Conservation (phyloP, 1,140 invertebrate species). For the Trichonephila clavipes region DNA sequence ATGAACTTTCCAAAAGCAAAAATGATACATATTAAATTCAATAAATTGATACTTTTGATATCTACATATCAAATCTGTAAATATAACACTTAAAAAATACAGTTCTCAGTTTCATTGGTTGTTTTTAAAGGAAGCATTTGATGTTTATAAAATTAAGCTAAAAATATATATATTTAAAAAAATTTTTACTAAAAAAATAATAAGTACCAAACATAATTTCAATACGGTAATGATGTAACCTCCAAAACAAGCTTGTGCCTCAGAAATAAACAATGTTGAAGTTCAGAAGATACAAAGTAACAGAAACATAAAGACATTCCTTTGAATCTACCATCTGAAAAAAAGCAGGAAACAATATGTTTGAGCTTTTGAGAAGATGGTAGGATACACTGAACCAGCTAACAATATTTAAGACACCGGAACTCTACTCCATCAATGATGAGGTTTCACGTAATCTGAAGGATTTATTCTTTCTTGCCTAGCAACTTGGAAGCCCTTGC, state of each 20-base stretch:
- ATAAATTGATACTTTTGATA: neutral
- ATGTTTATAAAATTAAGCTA: slow-evolving; percentile 41
- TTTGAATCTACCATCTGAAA: slow-evolving; percentile 49
- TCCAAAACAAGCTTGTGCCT: neutral
- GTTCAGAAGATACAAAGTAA: slow-evolving; percentile 4
- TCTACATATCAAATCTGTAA: neutral
- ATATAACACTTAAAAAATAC: neutral
- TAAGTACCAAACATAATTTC: slow-evolving; percentile 37
- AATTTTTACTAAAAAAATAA: neutral
- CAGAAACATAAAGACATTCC: slow-evolving; percentile 18
- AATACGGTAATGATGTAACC: neutral
- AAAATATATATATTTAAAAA: neutral
- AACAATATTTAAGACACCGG: slow-evolving; percentile 2
- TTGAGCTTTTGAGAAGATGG: slow-evolving; percentile 48
- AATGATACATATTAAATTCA: neutral
- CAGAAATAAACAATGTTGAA: slow-evolving; percentile 41
- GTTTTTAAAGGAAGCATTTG: neutral
- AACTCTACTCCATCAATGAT: neutral
- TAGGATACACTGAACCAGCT: slow-evolving; percentile 1
- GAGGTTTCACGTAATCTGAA: neutral
- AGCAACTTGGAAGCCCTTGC: slow-evolving; percentile 84
- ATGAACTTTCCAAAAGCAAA: neutral
- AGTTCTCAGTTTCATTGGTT: neutral
- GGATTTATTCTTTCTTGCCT: slow-evolving; percentile 78
- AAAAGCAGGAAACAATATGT: neutral